Conservation (phyloP, 2,113 vertebrate genomes). For the Megalops atlanticus region DNA sequence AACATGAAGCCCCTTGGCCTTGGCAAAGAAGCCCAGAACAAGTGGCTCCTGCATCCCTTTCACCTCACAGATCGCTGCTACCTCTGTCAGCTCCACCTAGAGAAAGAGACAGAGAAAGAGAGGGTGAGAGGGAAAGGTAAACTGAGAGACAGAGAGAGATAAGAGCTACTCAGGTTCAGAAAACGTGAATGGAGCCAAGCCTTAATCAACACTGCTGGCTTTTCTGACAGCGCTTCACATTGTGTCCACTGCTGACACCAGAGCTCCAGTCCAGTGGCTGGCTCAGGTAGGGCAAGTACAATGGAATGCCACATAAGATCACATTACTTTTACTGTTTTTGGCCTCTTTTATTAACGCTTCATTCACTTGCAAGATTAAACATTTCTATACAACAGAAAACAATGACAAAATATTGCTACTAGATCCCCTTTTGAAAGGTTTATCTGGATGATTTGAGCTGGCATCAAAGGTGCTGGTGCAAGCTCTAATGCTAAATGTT, state of each 20-base stretch:
- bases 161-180: neutral
- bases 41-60: constrained; percentile 80
- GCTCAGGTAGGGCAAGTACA: neutral
- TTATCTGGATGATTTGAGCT: neutral
- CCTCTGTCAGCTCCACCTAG: constrained; percentile 75
- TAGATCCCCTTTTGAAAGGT: too few relatives aligned
- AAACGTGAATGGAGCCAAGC: neutral
- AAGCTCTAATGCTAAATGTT: neutral
- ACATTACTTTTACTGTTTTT: neutral
- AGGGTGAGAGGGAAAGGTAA: neutral
- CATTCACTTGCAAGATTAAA: neutral
- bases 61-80: constrained; percentile 78
- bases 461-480: neutral
- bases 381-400: neutral
- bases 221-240: neutral
- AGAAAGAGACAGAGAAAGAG: constrained; percentile 32
- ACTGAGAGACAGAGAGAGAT: neutral
- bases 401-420: neutral
- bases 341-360: neutral
- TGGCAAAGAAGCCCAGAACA: constrained; percentile 72
- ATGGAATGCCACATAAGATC: neutral
- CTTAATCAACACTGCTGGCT: neutral
- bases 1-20: constrained; percentile 74
- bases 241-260: too few relatives aligned
- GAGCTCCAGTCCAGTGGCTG: too few relatives aligned